These are phyloP conservation scores for Heliconius ismenius DNA, from an alignment of 2,888 invertebrate genomes.

Conservation along the genomic window DNA sequence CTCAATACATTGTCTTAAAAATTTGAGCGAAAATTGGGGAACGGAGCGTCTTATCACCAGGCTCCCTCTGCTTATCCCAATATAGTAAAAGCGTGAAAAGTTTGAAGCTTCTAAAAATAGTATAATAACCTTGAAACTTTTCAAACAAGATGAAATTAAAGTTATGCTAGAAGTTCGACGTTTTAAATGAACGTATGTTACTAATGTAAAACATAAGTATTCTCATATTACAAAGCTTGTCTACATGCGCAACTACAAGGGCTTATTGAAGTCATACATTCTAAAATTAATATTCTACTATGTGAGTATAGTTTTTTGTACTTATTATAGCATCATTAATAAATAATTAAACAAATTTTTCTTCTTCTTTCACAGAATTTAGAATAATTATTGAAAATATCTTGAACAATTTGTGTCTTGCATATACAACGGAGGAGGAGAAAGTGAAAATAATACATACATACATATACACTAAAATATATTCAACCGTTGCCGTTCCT, in stretches of 20 bases:
- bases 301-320: neutral
- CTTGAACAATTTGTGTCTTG: too few relatives aligned
- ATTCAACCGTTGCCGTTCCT: neutral
- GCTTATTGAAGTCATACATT: constrained; percentile 56
- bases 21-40: too few relatives aligned
- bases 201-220: constrained; percentile 50
- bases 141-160: neutral
- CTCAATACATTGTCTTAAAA: too few relatives aligned
- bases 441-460: too few relatives aligned
- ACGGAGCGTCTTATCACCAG: too few relatives aligned
- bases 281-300: constrained; percentile 51
- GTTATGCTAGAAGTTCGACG: constrained; percentile 17
- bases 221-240: constrained; percentile 69
- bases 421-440: too few relatives aligned
- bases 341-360: neutral
- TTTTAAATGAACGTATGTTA: constrained; percentile 43
- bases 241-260: constrained; percentile 52
- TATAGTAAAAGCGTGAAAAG: too few relatives aligned
- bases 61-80: too few relatives aligned
- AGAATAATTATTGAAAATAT: too few relatives aligned
- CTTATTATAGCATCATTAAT: neutral
- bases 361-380: too few relatives aligned
- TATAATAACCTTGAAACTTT: too few relatives aligned
- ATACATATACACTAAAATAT: neutral
- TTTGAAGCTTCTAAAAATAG: too few relatives aligned